Base-by-base conservation (phyloP, 2,888 invertebrate genomes). In the Herminia tarsipennalis region DNA sequence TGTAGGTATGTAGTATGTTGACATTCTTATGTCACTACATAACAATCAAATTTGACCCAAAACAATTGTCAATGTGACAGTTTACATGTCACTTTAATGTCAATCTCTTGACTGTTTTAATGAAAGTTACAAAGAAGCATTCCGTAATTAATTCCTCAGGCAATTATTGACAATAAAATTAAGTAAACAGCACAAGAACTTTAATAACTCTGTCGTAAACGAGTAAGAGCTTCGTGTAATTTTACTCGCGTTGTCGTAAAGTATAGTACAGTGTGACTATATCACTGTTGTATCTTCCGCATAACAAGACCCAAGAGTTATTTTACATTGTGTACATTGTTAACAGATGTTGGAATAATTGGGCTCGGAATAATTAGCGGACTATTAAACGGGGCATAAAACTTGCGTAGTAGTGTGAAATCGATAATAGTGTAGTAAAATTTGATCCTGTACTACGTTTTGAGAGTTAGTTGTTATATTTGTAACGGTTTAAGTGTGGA, bases 381-480 rank as follows among this genome's bases (percentile, higher is more conserved):
- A 73, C 77, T 78, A 80, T 83, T 80, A 83, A 83, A 76, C 64
- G 49, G 69, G 67, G 70, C 69, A 73, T 82, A 81, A 81, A 81
- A 57, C 47, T 66, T 52, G 56, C 78, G 73, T 59, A 70, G 60
- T 56, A 66, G 74, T 77, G 81, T 74, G 73, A 76, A 73, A 76
- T 76, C 70, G 70, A 74, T 81, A 78, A 81, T 77, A 62, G 71
- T 68, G 61, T 64, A 67, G 63, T 77, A 73, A 73, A 75, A 66
- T 66, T 73, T 70, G 56, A 66, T 69, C 47, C 57, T 61, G 33
- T 33, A 32, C 30, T 48, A 49, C 56, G 47, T 49, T 46, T 36
- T 44, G 55, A 47, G 53, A 52, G 50, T 50, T 57, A 37, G 33
- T 46, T 55, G 56, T 48, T 55, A 48, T 50, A 50, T 44, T 54